Evolutionary conservation across 2,113 vertebrate genomes (phyloP).

Genomic region (Myiagra hebetior): DNA sequence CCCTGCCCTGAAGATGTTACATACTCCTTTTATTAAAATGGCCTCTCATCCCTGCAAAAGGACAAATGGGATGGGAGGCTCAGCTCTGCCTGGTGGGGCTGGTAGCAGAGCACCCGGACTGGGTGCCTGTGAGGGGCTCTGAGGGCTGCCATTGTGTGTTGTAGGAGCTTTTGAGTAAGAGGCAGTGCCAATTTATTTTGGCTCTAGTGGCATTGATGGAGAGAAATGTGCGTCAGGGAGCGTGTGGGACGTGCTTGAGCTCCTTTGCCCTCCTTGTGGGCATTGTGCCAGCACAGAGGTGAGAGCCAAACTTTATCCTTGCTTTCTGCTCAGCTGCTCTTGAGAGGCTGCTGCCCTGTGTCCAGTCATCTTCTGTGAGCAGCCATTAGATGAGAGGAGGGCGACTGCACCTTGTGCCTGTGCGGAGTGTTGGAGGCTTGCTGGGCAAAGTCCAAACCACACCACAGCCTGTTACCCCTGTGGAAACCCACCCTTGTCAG

Average conservation of each 20-base stretch:
- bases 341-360: background rate
- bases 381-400: background rate
- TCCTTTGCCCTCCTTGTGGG: background rate
- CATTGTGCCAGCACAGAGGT: slow-evolving; percentile 41
- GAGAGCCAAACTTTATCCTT: slow-evolving; percentile 38
- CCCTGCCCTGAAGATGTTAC: slow-evolving; percentile 5
- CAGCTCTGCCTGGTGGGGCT: background rate
- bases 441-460: background rate
- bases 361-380: background rate
- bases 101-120: background rate
- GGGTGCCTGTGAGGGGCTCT: background rate
- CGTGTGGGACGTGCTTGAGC: slow-evolving; percentile 33
- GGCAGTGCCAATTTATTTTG: slow-evolving; percentile 46
- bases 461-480: background rate
- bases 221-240: slow-evolving; percentile 34
- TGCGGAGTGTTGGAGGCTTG: background rate
- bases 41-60: background rate
- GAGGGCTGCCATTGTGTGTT: background rate
- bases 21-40: slow-evolving; percentile 4
- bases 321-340: background rate
- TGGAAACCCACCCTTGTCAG: background rate
- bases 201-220: background rate
- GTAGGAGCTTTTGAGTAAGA: background rate
- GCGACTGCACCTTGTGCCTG: background rate
- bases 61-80: background rate